Base-by-base conservation (phyloP, 2,797 vertebrate species). In the Avahi laniger region DNA sequence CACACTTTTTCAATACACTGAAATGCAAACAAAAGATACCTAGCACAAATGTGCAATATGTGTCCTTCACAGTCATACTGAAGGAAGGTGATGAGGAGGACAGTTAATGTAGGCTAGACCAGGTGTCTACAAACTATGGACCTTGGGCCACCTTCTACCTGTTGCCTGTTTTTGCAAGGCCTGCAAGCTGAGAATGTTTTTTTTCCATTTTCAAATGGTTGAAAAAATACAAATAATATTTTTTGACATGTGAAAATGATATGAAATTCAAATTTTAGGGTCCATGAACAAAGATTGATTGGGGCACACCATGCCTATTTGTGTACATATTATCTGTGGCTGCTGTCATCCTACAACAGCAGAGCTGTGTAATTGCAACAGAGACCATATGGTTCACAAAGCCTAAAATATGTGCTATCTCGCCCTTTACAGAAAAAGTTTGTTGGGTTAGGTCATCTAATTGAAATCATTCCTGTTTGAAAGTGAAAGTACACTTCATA, bases 391-490 rank as follows among this genome's bases (percentile, higher is more conserved):
- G 67, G 43, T 43, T n/a, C 50, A 78, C 33, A 48, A 75, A 89
- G 28, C 41, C 38, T 65, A 50, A 94, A 95, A 79, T 88, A 93
- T 95, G 93, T 96, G 43, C 75, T 96, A 70, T 75, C 46, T 70
- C 46, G 59, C 28, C 75, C 79, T 93, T 95, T 93, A 54, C 41
- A 97, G 67, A 75, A 94, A 82, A 82, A 7, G 4, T 93, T 94
- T 93, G 63, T 50, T 12, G 26, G 20, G 30, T 69, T 95, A 59
- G n/a, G 30, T 79, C 72, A 85, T 70, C 81, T 65, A 59, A 90
- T 83, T 85, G 46, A 90, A 93, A 73, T 89, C 41, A 85, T 90
- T 89, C 41, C 70, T 76, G 30, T 96, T 96, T 86, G 72, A 95
- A 96, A 96, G 72, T 88, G 72, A 69, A 93, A 96, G 59, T 48